These are phyloP conservation scores for Pachyrhynchus sulphureomaculatus DNA, from an alignment of 1,140 invertebrate species.

Conservation along the genomic window DNA sequence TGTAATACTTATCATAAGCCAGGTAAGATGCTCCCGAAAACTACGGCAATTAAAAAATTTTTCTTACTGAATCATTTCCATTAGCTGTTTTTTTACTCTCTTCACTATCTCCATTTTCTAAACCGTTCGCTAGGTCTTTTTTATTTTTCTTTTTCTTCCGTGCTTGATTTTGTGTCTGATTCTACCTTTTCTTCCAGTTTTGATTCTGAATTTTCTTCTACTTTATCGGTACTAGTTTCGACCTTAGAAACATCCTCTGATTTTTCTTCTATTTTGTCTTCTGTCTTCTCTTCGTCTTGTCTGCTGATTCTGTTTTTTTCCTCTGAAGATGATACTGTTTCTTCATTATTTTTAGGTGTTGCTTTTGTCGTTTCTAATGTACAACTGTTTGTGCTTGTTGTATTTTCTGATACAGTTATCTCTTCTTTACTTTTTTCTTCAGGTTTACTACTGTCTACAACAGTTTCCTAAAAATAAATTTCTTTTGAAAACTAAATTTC, in stretches of 20 bases:
- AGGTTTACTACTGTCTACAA: neutral
- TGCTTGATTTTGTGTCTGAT: neutral
- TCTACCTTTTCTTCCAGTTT: neutral
- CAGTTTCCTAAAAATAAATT: neutral
- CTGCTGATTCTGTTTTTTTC: neutral
- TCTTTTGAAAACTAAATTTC: no score
- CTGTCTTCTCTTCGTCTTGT: neutral
- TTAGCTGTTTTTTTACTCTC: neutral
- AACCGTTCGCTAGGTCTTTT: conserved; percentile 23
- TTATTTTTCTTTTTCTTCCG: conserved; percentile 29
- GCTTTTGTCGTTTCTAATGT: neutral
- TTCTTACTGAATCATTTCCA: conserved; percentile 10
- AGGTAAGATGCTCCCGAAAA: no score
- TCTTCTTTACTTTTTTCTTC: neutral
- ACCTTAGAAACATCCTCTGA: neutral
- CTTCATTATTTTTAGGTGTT: neutral
- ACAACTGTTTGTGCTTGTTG: no score
- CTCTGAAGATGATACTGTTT: no score
- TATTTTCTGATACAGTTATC: no score
- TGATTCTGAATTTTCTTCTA: conserved; percentile 2
- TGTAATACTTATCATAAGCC: no score
- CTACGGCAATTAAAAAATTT: neutral
- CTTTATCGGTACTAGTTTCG: neutral
- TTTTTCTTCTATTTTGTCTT: neutral
- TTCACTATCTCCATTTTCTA: conserved; percentile 16